These are phyloP conservation scores for Lithophane socia DNA, from an alignment of 2,888 invertebrate genomes.

Conservation along the genomic window DNA sequence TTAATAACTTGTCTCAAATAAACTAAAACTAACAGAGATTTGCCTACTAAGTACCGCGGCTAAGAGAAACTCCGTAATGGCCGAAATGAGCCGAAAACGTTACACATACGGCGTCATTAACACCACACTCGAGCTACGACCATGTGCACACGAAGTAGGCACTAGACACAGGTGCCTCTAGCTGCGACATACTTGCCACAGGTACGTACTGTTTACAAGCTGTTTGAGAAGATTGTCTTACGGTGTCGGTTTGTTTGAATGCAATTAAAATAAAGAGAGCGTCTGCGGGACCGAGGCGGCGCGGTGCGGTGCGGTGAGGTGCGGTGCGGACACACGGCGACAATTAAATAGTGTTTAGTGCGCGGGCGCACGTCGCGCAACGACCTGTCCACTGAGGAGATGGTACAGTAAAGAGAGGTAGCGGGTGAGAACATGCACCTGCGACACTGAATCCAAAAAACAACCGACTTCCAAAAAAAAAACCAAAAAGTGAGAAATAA, in stretches of 20 bases:
- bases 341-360: slow-evolving; percentile 76
- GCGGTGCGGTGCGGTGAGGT: slow-evolving; percentile 3
- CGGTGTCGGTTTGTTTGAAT: slow-evolving; percentile 28
- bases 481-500: too few species aligned
- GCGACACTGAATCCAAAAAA: neutral
- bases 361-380: slow-evolving; percentile 25
- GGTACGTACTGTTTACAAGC: slow-evolving; percentile 10
- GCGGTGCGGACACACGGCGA: slow-evolving; percentile 47
- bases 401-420: neutral
- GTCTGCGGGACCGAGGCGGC: slow-evolving; percentile 11
- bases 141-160: neutral
- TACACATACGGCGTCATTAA: slow-evolving; percentile 38
- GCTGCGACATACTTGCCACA: slow-evolving; percentile 9
- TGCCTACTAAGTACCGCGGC: slow-evolving; percentile 3
- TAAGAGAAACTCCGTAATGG: slow-evolving; percentile 16
- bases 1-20: neutral
- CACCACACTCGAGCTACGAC: neutral
- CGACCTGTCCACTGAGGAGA: slow-evolving; percentile 2
- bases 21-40: slow-evolving; percentile 24
- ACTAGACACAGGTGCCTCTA: neutral
- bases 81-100: slow-evolving; percentile 13
- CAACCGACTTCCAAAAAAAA: too few species aligned
- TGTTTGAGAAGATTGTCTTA: slow-evolving; percentile 20
- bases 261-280: slow-evolving; percentile 57
- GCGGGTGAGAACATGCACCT: slow-evolving; percentile 1